These are phyloP conservation scores for Spilarctia lutea DNA, from an alignment of 2,888 invertebrate genomes.

Conservation along the genomic window DNA sequence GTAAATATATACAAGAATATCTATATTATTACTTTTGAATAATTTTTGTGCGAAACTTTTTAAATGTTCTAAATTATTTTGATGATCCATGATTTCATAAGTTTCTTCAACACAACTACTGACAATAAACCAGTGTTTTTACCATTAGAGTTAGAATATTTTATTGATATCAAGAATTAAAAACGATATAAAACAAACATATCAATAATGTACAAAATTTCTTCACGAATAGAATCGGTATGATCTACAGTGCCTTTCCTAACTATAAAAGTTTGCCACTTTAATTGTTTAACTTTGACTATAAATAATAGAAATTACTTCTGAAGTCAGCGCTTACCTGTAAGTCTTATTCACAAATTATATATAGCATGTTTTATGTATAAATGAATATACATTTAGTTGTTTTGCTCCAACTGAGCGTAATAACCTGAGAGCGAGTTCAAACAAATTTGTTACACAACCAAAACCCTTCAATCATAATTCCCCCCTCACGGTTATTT, in stretches of 20 bases:
- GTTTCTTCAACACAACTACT: too few relatives aligned
- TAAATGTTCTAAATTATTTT: not conserved
- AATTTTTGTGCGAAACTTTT: not conserved
- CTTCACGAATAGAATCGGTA: constrained; percentile 1
- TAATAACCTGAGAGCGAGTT: not conserved
- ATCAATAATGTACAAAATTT: not conserved
- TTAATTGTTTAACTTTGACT: constrained; percentile 8
- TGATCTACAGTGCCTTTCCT: not conserved
- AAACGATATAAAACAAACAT: not conserved
- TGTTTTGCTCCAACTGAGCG: not conserved
- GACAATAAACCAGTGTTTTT: too few relatives aligned
- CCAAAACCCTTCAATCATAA: constrained; percentile 27
- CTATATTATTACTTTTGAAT: not conserved
- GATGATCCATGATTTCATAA: too few relatives aligned
- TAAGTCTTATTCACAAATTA: not conserved
- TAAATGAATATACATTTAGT: not conserved
- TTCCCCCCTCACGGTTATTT: constrained; percentile 22
- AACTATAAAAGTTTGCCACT: constrained; percentile 3
- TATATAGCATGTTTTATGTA: not conserved
- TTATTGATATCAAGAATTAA: not conserved
- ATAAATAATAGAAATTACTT: not conserved
- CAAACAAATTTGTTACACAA: constrained; percentile 15
- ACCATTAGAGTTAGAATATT: too few relatives aligned
- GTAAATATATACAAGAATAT: not conserved
- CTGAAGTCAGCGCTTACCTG: not conserved